phyloP scores from a whole-genome alignment of 2,888 invertebrate species.

The Mesorhabditis spiculigera region DNA sequence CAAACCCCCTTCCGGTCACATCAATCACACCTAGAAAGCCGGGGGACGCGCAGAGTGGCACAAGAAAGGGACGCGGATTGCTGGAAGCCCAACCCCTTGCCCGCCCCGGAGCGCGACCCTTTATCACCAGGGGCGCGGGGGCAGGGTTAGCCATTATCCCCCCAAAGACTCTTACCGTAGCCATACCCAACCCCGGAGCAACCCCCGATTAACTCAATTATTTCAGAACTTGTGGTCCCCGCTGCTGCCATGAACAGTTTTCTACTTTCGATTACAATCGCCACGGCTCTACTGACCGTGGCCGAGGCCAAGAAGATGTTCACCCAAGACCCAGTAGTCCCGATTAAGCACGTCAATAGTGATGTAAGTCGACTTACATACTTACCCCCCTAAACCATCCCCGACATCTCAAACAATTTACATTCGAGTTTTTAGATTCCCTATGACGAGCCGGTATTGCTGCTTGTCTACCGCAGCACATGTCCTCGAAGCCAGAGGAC shows the following conservation, averaged over 20 bases:
- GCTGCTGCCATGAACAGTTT: no score
- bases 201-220: not conserved
- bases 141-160: not conserved
- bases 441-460: not conserved
- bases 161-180: not conserved
- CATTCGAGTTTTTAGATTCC: not conserved
- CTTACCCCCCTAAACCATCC: no score
- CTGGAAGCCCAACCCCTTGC: not conserved
- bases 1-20: conserved; percentile 1
- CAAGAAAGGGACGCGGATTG: not conserved
- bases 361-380: not conserved
- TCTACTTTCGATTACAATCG: no score
- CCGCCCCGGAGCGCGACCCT: not conserved
- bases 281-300: no score
- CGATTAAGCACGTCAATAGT: not conserved
- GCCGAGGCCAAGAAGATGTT: conserved; percentile 6
- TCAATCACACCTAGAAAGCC: not conserved
- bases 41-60: not conserved
- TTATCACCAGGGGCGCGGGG: not conserved
- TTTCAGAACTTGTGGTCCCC: not conserved
- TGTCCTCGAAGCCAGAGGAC: conserved; percentile 3
- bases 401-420: not conserved
- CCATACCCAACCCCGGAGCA: not conserved
- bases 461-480: not conserved
- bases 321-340: not conserved